These are phyloP conservation scores for Heliothis subflexa DNA, from an alignment of 1,140 invertebrate species.

Conservation along the genomic window DNA sequence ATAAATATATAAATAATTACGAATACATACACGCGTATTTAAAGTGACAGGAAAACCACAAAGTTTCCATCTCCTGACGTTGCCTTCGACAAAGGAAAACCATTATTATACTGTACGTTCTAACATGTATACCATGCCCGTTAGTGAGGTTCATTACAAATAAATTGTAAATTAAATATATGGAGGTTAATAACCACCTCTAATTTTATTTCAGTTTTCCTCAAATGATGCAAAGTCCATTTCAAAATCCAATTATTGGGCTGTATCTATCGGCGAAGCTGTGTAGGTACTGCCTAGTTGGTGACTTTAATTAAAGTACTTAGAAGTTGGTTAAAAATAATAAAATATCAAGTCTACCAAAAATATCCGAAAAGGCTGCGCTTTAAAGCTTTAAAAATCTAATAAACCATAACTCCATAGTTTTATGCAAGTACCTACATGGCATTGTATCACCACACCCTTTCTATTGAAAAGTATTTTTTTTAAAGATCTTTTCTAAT, in stretches of 20 bases:
- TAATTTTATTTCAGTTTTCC: constrained; percentile 19
- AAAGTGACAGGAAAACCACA: constrained; percentile 41
- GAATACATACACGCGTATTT: background rate
- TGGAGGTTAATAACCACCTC: constrained; percentile 1
- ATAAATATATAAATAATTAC: background rate
- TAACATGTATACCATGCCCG: background rate
- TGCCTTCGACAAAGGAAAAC: constrained; percentile 33
- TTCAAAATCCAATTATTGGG: constrained; percentile 6
- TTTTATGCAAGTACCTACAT: too few relatives aligned
- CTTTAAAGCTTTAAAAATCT: too few relatives aligned
- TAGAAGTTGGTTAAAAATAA: too few relatives aligned
- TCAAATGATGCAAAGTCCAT: background rate
- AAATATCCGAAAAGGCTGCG: too few relatives aligned
- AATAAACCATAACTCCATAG: too few relatives aligned
- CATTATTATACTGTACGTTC: background rate
- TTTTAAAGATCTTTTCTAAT: too few relatives aligned
- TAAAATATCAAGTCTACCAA: too few relatives aligned
- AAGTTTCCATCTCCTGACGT: constrained; percentile 23
- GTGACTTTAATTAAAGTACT: too few relatives aligned
- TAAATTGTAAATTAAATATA: background rate
- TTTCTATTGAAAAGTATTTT: too few relatives aligned
- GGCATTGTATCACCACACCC: too few relatives aligned
- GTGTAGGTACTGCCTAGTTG: too few relatives aligned
- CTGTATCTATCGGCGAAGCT: background rate
- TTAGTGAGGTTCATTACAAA: background rate